Conservation (phyloP, 2,888 invertebrate genomes). For the Uloborus plumipes region DNA sequence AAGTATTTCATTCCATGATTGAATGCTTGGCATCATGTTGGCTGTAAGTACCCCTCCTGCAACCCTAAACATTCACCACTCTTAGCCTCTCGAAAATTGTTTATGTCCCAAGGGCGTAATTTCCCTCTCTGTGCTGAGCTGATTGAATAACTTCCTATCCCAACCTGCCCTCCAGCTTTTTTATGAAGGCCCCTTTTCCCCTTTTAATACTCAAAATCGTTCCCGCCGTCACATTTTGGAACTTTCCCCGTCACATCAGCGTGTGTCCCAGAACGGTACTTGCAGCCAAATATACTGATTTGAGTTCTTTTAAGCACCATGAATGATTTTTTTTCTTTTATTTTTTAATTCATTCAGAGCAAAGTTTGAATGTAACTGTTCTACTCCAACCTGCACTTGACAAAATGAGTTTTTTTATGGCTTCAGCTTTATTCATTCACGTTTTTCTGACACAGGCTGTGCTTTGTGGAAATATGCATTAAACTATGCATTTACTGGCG, state of each 20-base stretch:
- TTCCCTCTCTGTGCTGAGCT: constrained; percentile 51
- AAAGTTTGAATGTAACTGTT: no score
- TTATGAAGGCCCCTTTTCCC: constrained; percentile 41
- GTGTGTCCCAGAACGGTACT: constrained; percentile 27
- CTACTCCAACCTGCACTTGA: no score
- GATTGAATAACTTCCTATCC: constrained; percentile 51
- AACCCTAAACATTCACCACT: constrained; percentile 32
- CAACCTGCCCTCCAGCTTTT: constrained; percentile 25
- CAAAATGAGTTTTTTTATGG: no score
- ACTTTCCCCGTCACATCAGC: background rate
- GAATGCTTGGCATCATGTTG: no score
- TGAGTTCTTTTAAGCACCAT: constrained; percentile 25
- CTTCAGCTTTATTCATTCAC: no score
- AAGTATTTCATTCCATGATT: no score
- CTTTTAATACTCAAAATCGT: constrained; percentile 50
- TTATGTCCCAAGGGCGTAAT: constrained; percentile 55
- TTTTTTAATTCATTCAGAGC: constrained; percentile 9
- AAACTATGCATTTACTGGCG: no score
- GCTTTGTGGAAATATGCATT: no score
- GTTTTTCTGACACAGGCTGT: no score
- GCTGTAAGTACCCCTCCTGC: background rate
- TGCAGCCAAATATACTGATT: constrained; percentile 54
- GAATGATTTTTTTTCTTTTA: constrained; percentile 13
- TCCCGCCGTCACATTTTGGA: constrained; percentile 29
- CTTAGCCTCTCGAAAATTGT: constrained; percentile 43